Evolutionary conservation across 1,140 invertebrate species (phyloP), one percentile per base, ranked within the genome.

Genomic region (Zophobas morio): DNA sequence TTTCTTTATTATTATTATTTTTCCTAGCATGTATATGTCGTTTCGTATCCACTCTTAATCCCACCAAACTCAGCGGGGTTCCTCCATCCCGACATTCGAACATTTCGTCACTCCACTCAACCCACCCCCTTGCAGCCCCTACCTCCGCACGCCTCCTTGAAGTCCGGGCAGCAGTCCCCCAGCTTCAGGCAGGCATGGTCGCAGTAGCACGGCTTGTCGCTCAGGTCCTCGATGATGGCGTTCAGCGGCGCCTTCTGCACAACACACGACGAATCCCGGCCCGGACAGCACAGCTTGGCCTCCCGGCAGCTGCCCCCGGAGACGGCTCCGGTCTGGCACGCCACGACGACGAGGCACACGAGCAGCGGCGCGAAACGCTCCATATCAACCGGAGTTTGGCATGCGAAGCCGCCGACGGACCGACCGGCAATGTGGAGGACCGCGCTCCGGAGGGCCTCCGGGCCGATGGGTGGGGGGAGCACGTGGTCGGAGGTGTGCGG

Each of bases 181-280:
- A 96, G 88, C 82, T 95, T 95, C 80, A 96, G 88, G 84, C 95
- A 96, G 39, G 94, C 95, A 84, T 96, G 94, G 86, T 96, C 95
- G 87, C 95, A 96, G 84, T 96, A 96, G 85, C 95, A 96, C 0
- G 94, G 94, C 82, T 95, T 95, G 82, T 96, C 94, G 78, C 89
- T 91, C 60, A 94, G 86, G 80, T 93, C 93, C 84, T 95, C 93
- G 78, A 95, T 92, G 80, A 96, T 94, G 20, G 94, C 91, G 84
- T 96, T 95, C 49, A 94, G 89, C 0, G 94, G 94, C 0, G 93
- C 92, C 80, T 95, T 94, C 85, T 95, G 94, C 1, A 95, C 94
- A 6, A 96, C 94, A 87, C 95, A 96, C n/a, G 94, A 93, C 49
- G 93, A 94, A 83, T 96, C 94, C 42, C 95, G 87, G 2, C 94